Evolutionary conservation across 2,797 vertebrate genomes (phyloP).

Genomic region (Rallus crepitans): DNA sequence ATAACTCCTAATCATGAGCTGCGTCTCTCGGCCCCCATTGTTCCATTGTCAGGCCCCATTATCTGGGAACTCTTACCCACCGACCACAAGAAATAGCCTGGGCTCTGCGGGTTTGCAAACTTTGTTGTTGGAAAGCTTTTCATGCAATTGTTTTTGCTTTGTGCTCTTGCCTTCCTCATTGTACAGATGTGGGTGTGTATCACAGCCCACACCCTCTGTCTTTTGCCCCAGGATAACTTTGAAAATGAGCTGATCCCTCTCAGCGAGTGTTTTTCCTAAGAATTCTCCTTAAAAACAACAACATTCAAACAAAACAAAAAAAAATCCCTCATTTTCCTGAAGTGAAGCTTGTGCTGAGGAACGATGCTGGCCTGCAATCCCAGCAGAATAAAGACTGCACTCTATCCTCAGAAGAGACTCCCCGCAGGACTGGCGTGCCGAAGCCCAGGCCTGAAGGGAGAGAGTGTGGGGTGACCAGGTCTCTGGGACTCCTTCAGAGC

Average conservation of each 20-base stretch:
- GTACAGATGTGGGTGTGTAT: constrained; percentile 69
- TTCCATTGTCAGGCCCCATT: constrained; percentile 68
- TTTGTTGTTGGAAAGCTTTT: constrained; percentile 71
- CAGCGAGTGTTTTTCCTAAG: constrained; percentile 49
- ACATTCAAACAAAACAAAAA: neutral
- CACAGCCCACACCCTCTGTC: constrained; percentile 61
- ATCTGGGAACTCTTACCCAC: constrained; percentile 70
- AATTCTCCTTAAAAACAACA: constrained; percentile 53
- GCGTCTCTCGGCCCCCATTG: constrained; percentile 45
- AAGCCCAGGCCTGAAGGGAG: neutral
- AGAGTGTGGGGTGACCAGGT: neutral
- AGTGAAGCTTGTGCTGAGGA: constrained; percentile 10
- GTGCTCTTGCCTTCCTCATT: constrained; percentile 47
- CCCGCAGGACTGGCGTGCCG: neutral
- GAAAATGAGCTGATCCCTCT: constrained; percentile 35
- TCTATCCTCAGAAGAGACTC: constrained; percentile 11
- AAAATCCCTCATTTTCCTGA: neutral
- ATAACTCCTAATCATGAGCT: constrained; percentile 51
- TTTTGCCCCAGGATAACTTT: constrained; percentile 54
- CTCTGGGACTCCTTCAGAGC: neutral
- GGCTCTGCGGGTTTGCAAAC: constrained; percentile 66
- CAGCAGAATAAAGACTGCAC: neutral
- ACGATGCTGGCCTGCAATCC: neutral
- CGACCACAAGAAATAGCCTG: constrained; percentile 67
- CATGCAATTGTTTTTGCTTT: constrained; percentile 68